These are phyloP conservation scores for Euphydryas editha DNA, from an alignment of 2,888 invertebrate genomes.

Conservation along the genomic window DNA sequence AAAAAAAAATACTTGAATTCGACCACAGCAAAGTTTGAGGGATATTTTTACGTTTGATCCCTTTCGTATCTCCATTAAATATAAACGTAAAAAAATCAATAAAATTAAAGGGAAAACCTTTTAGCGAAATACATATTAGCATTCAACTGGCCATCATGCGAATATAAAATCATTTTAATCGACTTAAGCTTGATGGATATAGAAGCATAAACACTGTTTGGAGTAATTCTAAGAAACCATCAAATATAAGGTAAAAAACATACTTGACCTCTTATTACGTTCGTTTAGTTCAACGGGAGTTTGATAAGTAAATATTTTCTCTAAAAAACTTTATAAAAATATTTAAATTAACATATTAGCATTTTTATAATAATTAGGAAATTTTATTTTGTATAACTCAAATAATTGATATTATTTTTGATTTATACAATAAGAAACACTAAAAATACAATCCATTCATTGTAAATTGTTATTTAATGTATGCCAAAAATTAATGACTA, in stretches of 20 bases:
- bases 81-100: slow-evolving; percentile 10
- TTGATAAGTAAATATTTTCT: background rate
- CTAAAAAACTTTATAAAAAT: background rate
- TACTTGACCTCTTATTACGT: background rate
- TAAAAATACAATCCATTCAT: too few species aligned
- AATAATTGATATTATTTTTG: too few species aligned
- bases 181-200: slow-evolving; percentile 36
- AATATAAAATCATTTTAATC: slow-evolving; percentile 30
- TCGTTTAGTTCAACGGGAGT: background rate
- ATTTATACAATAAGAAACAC: too few species aligned
- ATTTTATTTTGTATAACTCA: too few species aligned
- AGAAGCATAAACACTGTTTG: slow-evolving; percentile 20
- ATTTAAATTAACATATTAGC: background rate
- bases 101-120: slow-evolving; percentile 19
- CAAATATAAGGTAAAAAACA: slow-evolving; percentile 27
- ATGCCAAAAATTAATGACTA: too few species aligned
- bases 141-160: slow-evolving; percentile 30
- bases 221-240: slow-evolving; percentile 37
- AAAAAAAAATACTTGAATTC: background rate
- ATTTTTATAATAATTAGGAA: background rate
- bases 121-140: slow-evolving; percentile 24
- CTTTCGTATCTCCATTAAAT: slow-evolving; percentile 12
- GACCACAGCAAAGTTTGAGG: background rate
- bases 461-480: too few species aligned
- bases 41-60: background rate